Conservation (phyloP, 2,113 vertebrate species). For the Ardeotis arabs region DNA sequence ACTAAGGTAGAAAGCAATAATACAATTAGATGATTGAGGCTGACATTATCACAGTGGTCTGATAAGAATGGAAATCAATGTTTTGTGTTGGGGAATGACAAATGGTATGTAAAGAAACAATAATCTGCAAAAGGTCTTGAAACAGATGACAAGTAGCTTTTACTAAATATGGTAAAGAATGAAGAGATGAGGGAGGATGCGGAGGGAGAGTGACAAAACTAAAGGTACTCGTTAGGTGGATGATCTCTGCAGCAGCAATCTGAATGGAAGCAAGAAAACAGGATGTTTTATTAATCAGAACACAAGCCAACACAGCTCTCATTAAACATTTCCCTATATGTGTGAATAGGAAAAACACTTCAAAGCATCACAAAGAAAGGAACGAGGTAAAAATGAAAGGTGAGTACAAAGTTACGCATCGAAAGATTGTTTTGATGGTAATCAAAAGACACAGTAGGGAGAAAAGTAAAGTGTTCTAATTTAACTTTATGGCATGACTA, state of each 20-base stretch:
- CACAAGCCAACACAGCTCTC: background rate
- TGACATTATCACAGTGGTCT: background rate
- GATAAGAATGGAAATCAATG: background rate
- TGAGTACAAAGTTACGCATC: background rate
- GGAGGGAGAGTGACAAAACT: background rate
- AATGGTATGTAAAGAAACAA: constrained; percentile 13
- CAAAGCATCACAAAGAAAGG: background rate
- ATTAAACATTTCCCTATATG: background rate
- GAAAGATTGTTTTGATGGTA: background rate
- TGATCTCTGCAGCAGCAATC: background rate
- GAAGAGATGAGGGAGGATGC: background rate
- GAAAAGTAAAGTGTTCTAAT: background rate
- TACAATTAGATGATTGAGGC: background rate
- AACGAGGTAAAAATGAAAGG: background rate
- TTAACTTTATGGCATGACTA: background rate
- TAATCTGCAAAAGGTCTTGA: background rate
- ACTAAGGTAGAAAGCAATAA: background rate
- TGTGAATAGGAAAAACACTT: background rate
- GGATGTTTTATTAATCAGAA: background rate
- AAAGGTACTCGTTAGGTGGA: background rate
- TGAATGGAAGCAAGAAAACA: background rate
- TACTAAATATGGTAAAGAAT: background rate
- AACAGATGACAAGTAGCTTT: background rate
- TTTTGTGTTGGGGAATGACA: background rate
- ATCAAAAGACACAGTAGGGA: background rate